Evolutionary conservation across 2,888 invertebrate species (phyloP).

Genomic region (Noctua fimbriata): DNA sequence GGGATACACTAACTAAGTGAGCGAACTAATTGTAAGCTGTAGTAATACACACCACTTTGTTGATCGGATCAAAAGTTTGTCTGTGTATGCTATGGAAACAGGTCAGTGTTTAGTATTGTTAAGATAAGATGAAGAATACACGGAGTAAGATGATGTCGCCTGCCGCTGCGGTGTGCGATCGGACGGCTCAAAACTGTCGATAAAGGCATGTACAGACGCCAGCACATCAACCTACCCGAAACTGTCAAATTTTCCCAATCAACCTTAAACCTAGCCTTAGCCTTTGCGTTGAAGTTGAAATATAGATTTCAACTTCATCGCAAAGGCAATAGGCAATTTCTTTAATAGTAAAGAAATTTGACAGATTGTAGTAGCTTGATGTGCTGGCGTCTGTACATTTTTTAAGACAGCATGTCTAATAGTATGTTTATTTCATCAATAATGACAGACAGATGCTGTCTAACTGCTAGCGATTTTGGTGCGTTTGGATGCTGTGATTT

Average conservation of each 20-base stretch:
- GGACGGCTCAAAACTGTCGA: neutral
- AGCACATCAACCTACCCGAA: no score
- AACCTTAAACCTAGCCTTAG: no score
- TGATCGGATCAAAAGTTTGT: constrained; percentile 48
- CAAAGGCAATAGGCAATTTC: no score
- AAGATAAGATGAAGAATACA: neutral
- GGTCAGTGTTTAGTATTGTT: constrained; percentile 7
- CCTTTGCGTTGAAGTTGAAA: no score
- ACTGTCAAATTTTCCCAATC: no score
- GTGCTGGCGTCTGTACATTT: no score
- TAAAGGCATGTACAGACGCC: neutral
- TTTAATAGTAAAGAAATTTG: no score
- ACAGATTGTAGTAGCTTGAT: no score
- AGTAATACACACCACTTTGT: constrained; percentile 47
- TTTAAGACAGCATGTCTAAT: neutral
- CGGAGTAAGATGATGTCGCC: neutral
- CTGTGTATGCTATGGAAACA: constrained; percentile 8
- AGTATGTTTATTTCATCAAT: no score
- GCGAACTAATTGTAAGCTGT: constrained; percentile 43
- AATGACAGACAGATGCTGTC: neutral
- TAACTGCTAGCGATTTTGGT: neutral
- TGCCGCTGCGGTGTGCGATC: neutral
- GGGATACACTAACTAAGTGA: constrained; percentile 35
- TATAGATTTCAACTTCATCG: no score
- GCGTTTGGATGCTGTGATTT: neutral